A percentile compares a stretch with the other conserved stretches of the same genome.
Evolutionary conservation across 2,797 vertebrate genomes (phyloP).

Genomic region (Schizothorax lantsangensis): DNA sequence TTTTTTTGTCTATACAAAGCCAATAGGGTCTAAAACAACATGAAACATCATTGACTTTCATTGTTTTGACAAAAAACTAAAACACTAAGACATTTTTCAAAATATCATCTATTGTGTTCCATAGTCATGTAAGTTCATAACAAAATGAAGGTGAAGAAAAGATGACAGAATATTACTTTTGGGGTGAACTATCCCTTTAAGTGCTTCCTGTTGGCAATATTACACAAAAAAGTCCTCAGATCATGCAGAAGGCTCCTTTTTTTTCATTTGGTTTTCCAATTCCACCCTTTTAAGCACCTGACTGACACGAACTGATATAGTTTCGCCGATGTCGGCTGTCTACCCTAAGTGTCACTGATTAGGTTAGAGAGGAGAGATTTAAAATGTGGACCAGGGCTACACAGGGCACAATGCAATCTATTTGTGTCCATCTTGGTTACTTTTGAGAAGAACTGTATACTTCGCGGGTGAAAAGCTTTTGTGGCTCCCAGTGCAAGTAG

Average conservation of each 20-base stretch:
- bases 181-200: not conserved
- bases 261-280: conserved; percentile 6
- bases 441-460: conserved; percentile 46
- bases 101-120: not conserved
- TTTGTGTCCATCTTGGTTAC: conserved; percentile 73
- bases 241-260: conserved; percentile 2
- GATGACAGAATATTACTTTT: not conserved
- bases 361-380: conserved; percentile 56
- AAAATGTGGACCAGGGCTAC: conserved; percentile 65
- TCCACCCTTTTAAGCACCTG: conserved; percentile 14
- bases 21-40: not conserved
- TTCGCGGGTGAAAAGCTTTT: conserved; percentile 51
- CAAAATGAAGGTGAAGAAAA: not conserved
- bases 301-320: conserved; percentile 23
- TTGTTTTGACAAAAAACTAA: not conserved
- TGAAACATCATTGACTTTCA: not conserved
- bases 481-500: conserved; percentile 42
- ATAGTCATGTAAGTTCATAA: not conserved
- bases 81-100: not conserved
- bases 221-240: not conserved
- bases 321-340: conserved; percentile 60
- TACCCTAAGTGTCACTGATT: conserved; percentile 65
- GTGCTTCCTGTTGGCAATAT: not conserved
- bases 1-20: not conserved
- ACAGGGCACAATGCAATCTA: conserved; percentile 73